phyloP scores from a whole-genome alignment of 2,797 vertebrate genomes.

The Perodicticus potto region DNA sequence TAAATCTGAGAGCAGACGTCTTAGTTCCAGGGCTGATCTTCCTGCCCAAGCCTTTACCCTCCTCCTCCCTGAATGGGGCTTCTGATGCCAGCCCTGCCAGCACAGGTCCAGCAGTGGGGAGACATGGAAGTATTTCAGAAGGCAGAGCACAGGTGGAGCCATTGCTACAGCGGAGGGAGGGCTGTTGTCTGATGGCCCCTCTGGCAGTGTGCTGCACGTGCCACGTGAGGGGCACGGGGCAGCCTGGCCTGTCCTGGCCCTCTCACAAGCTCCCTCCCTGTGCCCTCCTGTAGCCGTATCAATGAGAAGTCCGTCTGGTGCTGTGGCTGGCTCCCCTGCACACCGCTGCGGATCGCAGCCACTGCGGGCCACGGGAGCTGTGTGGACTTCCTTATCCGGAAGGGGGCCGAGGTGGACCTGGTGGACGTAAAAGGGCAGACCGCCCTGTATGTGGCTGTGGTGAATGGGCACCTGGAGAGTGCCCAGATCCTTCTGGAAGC shows the following conservation, averaged over 20 bases:
- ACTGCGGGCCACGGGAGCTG: conserved; percentile 94
- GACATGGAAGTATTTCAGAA: neutral
- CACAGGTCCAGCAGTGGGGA: neutral
- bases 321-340: conserved; percentile 96
- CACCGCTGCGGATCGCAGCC: conserved; percentile 94
- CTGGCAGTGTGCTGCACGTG: accelerated
- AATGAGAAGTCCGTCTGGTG: conserved; percentile 98
- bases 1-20: neutral
- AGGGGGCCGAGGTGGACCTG: conserved; percentile 95
- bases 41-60: neutral
- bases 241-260: accelerated
- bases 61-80: neutral
- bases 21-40: accelerated
- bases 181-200: neutral
- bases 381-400: conserved; percentile 93
- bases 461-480: conserved; percentile 96
- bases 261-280: neutral
- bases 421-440: conserved; percentile 98
- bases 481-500: conserved; percentile 94
- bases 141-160: accelerated
- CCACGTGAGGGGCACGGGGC: neutral
- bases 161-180: accelerated
- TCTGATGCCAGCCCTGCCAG: accelerated
- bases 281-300: conserved; percentile 90
- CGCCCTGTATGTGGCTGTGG: conserved; percentile 94